Evolutionary conservation across 1,140 invertebrate genomes (phyloP), one percentile per base, ranked within the genome.

Genomic region (Meloidogyne floridensis): DNA sequence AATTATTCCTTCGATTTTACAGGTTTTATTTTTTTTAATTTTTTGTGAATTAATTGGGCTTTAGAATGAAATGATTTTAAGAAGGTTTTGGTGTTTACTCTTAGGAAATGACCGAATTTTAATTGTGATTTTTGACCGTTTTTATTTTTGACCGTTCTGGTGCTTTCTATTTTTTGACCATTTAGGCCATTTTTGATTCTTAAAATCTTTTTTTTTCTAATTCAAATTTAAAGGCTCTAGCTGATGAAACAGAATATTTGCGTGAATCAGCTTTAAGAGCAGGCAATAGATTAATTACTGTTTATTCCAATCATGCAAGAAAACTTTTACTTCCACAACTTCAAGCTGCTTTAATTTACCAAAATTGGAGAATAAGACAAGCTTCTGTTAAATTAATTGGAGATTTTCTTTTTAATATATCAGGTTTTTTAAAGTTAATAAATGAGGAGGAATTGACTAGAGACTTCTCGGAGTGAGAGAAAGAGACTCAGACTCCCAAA

Each of bases 201-300:
- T 6, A 47, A 47, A 47, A 47, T 6, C 4, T 47, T 76, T 71
- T 72, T 47, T 77, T 47, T 42, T 1, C 10, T 6, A 65, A 15
- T 47, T 81, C 43, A 9, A 15, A 81, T 83, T 83, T 88, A 3
- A 84, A 93, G 92, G 97, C 96, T 11, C 92, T 99, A 43, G 96
- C 97, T 7, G 97, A 99, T 92, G 98, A 99, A 92, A 98, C 96
- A 91, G 98, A 99, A 91, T 99, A 96, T 92, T 96, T 99, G 0
- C 92, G 97, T 72, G 97, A 99, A 85, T 99, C 97, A 0, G 96
- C 97, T 0, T 91, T 99, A 10, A 94, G 94, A 88, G 97, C 97
- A 53, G 98, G 98, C 18, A 97, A 99, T 90, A 91, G 96, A 75
- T 97, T 99, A 81, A 97, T 99, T 0, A 96, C 95, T 80, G 92